Evolutionary conservation across 2,888 invertebrate genomes (phyloP), one percentile per base, ranked within the genome.

Genomic region (Hydraecia micacea): DNA sequence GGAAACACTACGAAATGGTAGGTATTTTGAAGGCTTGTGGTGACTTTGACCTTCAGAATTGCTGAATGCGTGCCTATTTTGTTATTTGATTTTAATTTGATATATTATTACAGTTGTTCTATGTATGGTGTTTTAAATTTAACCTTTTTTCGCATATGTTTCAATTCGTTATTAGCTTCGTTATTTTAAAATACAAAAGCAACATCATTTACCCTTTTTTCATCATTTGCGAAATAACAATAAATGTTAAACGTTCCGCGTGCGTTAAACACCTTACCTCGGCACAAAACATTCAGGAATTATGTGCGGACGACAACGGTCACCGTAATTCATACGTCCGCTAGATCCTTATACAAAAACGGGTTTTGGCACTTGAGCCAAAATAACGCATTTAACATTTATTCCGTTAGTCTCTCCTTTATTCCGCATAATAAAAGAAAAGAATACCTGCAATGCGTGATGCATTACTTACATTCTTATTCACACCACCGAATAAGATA

Each of bases 271-370:
- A 79, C 81, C 72, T 76, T 77, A 77, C 66, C 73, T 52, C 79
- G 36, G 74, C 83, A 81, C 81, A 88, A 86, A 86, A 84, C 80
- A 83, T 87, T 74, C 80, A 73, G 82, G 84, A 86, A 86, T 87
- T 83, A 86, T 80, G 77, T 78, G 73, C 69, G 82, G 82, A 75
- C 80, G 87, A 88, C 83, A 83, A 88, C 88, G 88, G 88, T 87
- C 88, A 83, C 81, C 83, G 83, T 88, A 87, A 88, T 88, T 87
- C 86, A 88, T 87, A 86, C 80, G 63, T 42, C 80, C 80, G 73
- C 79, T 80, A 81, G 85, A 87, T 86, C 80, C 88, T 87, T 83
- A 82, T 66, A 87, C 79, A 88, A 84, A 85, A 88, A 84, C 77
- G 77, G 84, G 83, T 81, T 85, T 84, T 80, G 79, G 79, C 75